phyloP scores from a whole-genome alignment of 2,888 invertebrate species.

The Tiliacea citrago region DNA sequence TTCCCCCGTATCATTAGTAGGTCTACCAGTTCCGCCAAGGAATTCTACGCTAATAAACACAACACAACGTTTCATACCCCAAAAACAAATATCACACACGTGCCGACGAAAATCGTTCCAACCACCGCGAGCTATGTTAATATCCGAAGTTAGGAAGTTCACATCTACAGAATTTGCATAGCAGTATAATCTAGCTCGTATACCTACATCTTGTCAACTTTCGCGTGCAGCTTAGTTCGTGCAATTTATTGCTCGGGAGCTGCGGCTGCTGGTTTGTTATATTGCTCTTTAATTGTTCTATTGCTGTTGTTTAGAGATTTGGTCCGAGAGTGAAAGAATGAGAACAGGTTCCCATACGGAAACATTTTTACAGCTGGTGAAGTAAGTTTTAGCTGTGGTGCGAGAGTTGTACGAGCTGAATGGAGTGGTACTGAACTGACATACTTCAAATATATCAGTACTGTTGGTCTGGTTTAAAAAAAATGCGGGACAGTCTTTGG shows the following conservation, averaged over 20 bases:
- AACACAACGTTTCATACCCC: constrained; percentile 37
- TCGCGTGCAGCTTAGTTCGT: constrained; percentile 51
- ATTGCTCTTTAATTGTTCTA: constrained; percentile 63
- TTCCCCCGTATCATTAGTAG: background rate
- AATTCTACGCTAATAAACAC: constrained; percentile 38
- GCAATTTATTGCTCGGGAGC: constrained; percentile 59
- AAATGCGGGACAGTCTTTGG: too few relatives aligned
- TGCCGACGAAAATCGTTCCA: constrained; percentile 48
- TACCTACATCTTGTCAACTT: constrained; percentile 59
- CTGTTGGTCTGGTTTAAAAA: background rate
- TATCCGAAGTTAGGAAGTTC: constrained; percentile 66
- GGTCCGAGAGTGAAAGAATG: constrained; percentile 26
- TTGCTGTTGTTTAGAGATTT: constrained; percentile 65
- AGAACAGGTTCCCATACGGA: constrained; percentile 13
- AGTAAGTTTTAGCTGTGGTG: background rate
- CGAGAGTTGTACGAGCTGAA: too few relatives aligned
- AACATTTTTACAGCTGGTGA: background rate
- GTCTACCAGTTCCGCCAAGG: background rate
- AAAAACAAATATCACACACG: constrained; percentile 55
- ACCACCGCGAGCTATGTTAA: constrained; percentile 61
- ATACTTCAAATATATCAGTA: background rate
- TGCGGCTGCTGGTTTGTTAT: constrained; percentile 43
- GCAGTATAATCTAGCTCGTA: constrained; percentile 62
- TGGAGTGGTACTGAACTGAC: background rate
- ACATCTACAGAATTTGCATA: constrained; percentile 68